These are phyloP conservation scores for Elephas maximus DNA, from an alignment of 2,113 vertebrate genomes.

Conservation along the genomic window DNA sequence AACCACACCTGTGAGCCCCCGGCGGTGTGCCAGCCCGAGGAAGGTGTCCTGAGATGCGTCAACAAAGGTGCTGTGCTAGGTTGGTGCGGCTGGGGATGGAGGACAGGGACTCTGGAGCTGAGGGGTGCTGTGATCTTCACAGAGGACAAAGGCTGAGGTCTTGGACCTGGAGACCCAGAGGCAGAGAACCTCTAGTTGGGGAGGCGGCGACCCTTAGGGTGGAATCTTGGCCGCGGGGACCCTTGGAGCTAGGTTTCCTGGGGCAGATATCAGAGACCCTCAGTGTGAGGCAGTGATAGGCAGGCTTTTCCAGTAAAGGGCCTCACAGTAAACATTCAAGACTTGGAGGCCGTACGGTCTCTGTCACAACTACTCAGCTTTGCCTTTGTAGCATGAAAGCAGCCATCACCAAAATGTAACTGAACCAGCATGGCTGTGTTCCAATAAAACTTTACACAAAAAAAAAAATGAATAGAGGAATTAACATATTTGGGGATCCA, in stretches of 20 bases:
- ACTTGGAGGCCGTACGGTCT: not conserved
- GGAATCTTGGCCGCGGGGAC: not conserved
- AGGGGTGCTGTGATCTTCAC: not conserved
- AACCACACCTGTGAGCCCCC: constrained; percentile 84
- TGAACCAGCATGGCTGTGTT: not conserved
- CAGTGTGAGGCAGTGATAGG: not conserved
- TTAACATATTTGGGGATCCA: too few species aligned
- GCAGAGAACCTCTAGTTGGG: not conserved
- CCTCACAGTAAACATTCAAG: not conserved
- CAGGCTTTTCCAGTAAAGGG: not conserved
- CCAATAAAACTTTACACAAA: not conserved
- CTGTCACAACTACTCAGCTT: not conserved
- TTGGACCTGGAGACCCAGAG: not conserved
- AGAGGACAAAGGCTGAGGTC: not conserved
- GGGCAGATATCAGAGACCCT: not conserved
- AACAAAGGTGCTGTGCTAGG: constrained; percentile 86
- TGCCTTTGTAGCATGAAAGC: not conserved
- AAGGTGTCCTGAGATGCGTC: constrained; percentile 87
- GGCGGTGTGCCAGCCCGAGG: constrained; percentile 87
- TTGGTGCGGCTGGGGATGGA: not conserved
- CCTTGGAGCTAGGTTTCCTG: not conserved
- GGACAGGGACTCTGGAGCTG: not conserved
- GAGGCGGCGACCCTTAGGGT: not conserved
- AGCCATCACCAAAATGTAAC: not conserved
- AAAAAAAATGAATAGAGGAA: too few species aligned